Evolutionary conservation across 2,113 vertebrate genomes (phyloP).

Genomic region (Nyctereutes procyonoides): DNA sequence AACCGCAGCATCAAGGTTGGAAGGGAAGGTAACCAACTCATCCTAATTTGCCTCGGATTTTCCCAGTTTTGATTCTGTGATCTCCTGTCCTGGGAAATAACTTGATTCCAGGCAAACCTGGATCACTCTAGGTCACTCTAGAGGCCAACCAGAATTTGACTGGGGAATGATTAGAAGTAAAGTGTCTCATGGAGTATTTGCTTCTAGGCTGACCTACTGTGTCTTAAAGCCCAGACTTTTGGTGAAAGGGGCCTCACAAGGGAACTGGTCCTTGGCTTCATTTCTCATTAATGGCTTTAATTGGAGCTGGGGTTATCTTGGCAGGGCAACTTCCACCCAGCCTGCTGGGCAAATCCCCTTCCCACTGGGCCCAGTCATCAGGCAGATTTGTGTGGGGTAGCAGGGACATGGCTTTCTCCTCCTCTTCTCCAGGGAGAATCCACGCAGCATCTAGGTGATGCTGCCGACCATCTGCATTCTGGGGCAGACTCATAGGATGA

Average conservation of each 20-base stretch:
- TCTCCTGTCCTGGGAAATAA: not conserved
- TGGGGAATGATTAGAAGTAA: not conserved
- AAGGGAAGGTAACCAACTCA: not conserved
- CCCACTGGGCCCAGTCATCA: conserved; percentile 57
- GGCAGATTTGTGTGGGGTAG: conserved; percentile 20
- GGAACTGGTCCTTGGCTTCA: not conserved
- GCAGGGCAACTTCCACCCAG: conserved; percentile 62
- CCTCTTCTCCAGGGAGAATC: not conserved
- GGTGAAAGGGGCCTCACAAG: not conserved
- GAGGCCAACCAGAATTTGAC: not conserved
- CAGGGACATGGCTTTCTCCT: not conserved
- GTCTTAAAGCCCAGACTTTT: not conserved
- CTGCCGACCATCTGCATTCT: not conserved
- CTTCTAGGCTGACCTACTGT: not conserved
- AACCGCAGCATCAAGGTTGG: not conserved
- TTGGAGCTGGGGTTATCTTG: conserved; percentile 56
- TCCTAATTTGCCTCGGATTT: not conserved
- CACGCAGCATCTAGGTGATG: not conserved
- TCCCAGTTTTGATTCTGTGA: not conserved
- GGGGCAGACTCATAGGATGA: not conserved
- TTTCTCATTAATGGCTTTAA: conserved; percentile 68
- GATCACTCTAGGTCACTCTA: not conserved
- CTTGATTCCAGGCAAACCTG: not conserved
- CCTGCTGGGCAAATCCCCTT: conserved; percentile 68
- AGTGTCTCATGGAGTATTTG: not conserved